Conservation (phyloP, 2,888 invertebrate species). For the Gisinianus flammeolus region DNA sequence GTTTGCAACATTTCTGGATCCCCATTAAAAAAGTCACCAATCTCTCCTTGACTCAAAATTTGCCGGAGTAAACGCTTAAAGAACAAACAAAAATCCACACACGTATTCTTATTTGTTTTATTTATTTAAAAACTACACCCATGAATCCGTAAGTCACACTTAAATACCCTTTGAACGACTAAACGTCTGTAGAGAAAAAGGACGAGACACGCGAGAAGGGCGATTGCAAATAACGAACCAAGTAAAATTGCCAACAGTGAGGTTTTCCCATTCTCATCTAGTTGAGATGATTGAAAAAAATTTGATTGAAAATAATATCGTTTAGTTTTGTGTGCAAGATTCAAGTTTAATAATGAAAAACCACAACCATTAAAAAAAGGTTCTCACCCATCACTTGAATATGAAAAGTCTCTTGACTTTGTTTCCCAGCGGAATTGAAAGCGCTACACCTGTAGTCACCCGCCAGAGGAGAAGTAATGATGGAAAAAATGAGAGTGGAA, state of each 20-base stretch:
- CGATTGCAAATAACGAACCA: conserved; percentile 36
- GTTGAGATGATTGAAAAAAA: no score
- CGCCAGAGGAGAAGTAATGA: background rate
- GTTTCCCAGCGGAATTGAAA: background rate
- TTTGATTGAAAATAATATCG: no score
- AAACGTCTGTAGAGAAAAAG: conserved; percentile 13
- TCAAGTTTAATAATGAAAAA: background rate
- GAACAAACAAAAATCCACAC: background rate
- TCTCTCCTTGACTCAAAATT: conserved; percentile 50
- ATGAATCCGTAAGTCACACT: no score
- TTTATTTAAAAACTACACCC: background rate
- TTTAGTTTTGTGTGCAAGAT: background rate
- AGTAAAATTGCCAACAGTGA: conserved; percentile 35
- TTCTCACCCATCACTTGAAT: conserved; percentile 22
- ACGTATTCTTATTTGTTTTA: background rate
- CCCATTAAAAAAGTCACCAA: conserved; percentile 51
- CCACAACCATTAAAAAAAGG: background rate
- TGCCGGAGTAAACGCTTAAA: conserved; percentile 28
- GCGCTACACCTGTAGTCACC: conserved; percentile 5
- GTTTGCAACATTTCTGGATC: conserved; percentile 47
- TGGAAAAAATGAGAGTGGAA: background rate
- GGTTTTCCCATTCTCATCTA: background rate
- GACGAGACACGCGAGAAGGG: conserved; percentile 31
- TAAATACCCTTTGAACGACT: conserved; percentile 12
- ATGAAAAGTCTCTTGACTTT: background rate